Base-by-base conservation (phyloP, 2,113 vertebrate species). In the Meles meles region DNA sequence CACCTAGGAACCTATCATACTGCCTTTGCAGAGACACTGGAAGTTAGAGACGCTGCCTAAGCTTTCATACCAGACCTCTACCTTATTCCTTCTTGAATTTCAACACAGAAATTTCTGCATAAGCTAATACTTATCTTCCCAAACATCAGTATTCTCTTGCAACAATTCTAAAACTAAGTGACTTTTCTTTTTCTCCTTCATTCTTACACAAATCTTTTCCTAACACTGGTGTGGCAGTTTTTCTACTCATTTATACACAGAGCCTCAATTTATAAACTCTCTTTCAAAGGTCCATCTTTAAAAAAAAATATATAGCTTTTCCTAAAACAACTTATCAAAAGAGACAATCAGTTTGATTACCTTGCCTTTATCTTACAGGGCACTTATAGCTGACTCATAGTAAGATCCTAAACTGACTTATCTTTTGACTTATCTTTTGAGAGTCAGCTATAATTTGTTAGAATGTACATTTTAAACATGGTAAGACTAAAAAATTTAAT, bases 71-170 rank as follows among this genome's bases (percentile, higher is more conserved):
- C 18, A 65, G 57, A 72, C 77, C 21, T 90, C 37, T 76, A n/a
- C n/a, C 59, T 94, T 10, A 69, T 95, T 92, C 91, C 23, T 76
- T 92, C 67, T 69, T 85, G 71, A 94, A 90, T 88, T 90, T 67
- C 65, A 77, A 71, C 13, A 47, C 29, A 57, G 25, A n/a, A 89
- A 72, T 88, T 87, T 83, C 21, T 95, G 15, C 71, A 88, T 77
- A 92, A 76, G 5, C 34, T 59, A 92, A 77, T 95, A 63, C 81
- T 77, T 89, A 85, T 65, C 23, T 90, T 90, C 65, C 9, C 59
- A 95, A 88, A 94, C 44, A 81, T 80, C 44, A 80, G 42, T 88
- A 55, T 69, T 85, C 34, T 94, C 90, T 83, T 90, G 77, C 8
- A 95, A 65, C 20, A 67, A 61, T 94, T 95, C 72, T 69, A 61